Conservation (phyloP, 2,797 vertebrate species). For the Adrianichthys oophorus region DNA sequence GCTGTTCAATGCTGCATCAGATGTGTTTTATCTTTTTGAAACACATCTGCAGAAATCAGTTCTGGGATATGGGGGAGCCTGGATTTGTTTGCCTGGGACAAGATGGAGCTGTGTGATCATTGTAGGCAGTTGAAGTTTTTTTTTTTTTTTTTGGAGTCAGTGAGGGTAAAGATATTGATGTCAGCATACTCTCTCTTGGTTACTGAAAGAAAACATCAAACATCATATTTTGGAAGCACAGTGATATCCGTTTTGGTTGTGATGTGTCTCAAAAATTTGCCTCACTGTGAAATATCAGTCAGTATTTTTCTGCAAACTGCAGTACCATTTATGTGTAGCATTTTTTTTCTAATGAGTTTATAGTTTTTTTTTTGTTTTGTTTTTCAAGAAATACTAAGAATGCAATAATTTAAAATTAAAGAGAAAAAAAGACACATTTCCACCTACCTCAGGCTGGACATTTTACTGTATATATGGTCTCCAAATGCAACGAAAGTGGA, state of each 20-base stretch:
- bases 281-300: constrained; percentile 46
- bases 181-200: constrained; percentile 57
- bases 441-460: constrained; percentile 7
- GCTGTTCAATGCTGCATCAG: constrained; percentile 56
- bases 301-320: constrained; percentile 50
- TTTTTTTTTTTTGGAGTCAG: constrained; percentile 23
- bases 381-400: constrained; percentile 24
- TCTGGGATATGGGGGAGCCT: constrained; percentile 56
- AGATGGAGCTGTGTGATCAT: constrained; percentile 70
- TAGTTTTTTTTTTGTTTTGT: constrained; percentile 50
- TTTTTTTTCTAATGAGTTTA: constrained; percentile 39
- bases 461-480: constrained; percentile 12
- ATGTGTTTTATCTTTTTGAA: constrained; percentile 67
- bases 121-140: constrained; percentile 41
- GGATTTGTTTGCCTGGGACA: constrained; percentile 71
- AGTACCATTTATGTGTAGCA: constrained; percentile 38
- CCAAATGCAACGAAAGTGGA: constrained; percentile 25
- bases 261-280: constrained; percentile 52
- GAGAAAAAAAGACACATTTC: constrained; percentile 44
- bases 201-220: constrained; percentile 64
- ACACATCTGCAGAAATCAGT: constrained; percentile 64
- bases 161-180: constrained; percentile 56
- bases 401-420: constrained; percentile 42
- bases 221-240: constrained; percentile 38
- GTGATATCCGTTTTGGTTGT: constrained; percentile 60